Conservation (phyloP, 2,113 vertebrate genomes). For the Circaetus cinerascens region DNA sequence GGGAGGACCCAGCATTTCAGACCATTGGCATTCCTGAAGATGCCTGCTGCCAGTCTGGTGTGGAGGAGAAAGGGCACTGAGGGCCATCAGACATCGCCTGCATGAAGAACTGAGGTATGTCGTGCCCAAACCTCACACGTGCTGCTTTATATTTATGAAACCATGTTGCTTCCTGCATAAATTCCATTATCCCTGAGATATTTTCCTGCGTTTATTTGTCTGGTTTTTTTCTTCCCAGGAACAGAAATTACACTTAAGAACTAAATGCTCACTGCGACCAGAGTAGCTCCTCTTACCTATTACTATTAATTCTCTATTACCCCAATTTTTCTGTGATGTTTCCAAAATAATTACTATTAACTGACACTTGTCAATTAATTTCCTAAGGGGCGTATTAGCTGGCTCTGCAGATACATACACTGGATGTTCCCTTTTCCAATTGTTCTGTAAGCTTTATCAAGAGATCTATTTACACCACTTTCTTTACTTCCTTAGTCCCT, state of each 20-base stretch:
- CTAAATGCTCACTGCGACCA: neutral
- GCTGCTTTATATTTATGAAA: neutral
- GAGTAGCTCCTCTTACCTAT: neutral
- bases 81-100: neutral
- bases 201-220: neutral
- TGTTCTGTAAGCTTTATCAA: neutral
- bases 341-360: constrained; percentile 36
- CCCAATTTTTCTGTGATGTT: neutral
- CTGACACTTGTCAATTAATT: constrained; percentile 31
- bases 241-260: neutral
- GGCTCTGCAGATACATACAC: neutral
- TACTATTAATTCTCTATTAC: neutral
- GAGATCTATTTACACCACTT: neutral
- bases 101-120: neutral
- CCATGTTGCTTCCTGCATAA: neutral
- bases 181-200: neutral
- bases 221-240: neutral
- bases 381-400: neutral
- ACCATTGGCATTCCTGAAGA: neutral
- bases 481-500: neutral
- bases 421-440: neutral
- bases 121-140: neutral
- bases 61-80: neutral
- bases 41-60: neutral
- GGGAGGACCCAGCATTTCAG: neutral